Conservation (phyloP, 37 sponge, comb jelly and placozoan species). For the Dysidea cf. avara region DNA sequence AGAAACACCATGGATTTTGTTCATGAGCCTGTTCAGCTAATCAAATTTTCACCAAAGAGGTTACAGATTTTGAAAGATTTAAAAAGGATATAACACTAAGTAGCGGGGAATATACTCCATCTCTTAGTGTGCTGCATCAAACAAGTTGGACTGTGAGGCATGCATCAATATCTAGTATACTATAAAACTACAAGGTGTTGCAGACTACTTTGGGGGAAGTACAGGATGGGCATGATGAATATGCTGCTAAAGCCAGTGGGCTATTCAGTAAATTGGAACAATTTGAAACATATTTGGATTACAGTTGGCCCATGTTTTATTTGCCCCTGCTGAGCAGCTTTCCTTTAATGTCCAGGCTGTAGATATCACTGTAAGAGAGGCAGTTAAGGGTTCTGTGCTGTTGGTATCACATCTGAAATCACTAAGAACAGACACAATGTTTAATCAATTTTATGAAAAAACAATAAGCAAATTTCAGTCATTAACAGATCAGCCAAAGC, state of each 20-base stretch:
- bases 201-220: neutral
- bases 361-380: neutral
- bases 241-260: slow-evolving; percentile 54
- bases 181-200: neutral
- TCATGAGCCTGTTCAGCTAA: neutral
- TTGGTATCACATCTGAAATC: neutral
- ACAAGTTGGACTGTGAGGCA: slow-evolving; percentile 2
- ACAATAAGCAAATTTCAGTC: neutral
- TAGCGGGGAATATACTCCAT: neutral
- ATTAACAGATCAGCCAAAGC: slow-evolving; percentile 13
- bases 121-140: neutral
- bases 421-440: neutral
- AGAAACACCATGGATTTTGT: slow-evolving; percentile 6
- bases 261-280: slow-evolving; percentile 16
- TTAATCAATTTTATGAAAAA: neutral
- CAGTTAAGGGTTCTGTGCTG: neutral
- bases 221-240: no score
- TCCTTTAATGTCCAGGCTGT: neutral
- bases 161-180: slow-evolving; percentile 1
- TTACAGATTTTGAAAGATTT: neutral
- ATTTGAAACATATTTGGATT: slow-evolving; percentile 56
- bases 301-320: slow-evolving; percentile 14
- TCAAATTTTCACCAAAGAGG: slow-evolving; percentile 3
- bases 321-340: slow-evolving; percentile 31
- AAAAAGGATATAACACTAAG: neutral